Percentiles rank a stretch among this genome's conserved stretches.
phyloP scores from a whole-genome alignment of 2,888 invertebrate species.

The Dascillus cervinus region DNA sequence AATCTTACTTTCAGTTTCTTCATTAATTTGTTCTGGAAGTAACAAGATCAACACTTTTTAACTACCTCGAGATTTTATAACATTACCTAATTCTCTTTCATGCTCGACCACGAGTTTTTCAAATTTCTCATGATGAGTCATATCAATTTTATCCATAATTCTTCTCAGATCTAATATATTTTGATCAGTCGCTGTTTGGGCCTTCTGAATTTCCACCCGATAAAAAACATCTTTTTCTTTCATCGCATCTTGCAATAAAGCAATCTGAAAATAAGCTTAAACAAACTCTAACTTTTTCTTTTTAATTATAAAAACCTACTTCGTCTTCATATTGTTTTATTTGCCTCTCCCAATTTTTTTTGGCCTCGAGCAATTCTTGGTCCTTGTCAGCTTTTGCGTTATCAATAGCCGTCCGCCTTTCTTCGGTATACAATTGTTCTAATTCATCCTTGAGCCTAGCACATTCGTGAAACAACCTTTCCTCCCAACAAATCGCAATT shows the following conservation, averaged over 20 bases:
- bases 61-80: too few species aligned
- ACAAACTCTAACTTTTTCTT: background rate
- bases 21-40: slow-evolving; percentile 36
- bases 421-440: slow-evolving; percentile 53
- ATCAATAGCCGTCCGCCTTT: slow-evolving; percentile 50
- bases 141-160: slow-evolving; percentile 66
- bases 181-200: slow-evolving; percentile 59
- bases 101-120: slow-evolving; percentile 59
- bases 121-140: slow-evolving; percentile 63
- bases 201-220: slow-evolving; percentile 49
- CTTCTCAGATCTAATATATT: slow-evolving; percentile 62
- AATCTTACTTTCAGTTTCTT: slow-evolving; percentile 38
- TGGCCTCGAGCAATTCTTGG: slow-evolving; percentile 47
- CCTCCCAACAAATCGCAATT: slow-evolving; percentile 56
- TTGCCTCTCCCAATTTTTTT: slow-evolving; percentile 48
- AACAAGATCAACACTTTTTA: background rate
- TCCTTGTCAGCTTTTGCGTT: slow-evolving; percentile 50
- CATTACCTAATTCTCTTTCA: slow-evolving; percentile 61
- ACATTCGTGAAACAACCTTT: slow-evolving; percentile 54
- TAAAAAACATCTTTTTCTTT: slow-evolving; percentile 53
- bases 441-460: slow-evolving; percentile 54
- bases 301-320: slow-evolving; percentile 31
- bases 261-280: slow-evolving; percentile 46
- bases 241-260: slow-evolving; percentile 56
- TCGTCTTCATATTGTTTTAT: slow-evolving; percentile 45